Evolutionary conservation across 2,888 invertebrate genomes (phyloP).

Genomic region (Patella caerulea): DNA sequence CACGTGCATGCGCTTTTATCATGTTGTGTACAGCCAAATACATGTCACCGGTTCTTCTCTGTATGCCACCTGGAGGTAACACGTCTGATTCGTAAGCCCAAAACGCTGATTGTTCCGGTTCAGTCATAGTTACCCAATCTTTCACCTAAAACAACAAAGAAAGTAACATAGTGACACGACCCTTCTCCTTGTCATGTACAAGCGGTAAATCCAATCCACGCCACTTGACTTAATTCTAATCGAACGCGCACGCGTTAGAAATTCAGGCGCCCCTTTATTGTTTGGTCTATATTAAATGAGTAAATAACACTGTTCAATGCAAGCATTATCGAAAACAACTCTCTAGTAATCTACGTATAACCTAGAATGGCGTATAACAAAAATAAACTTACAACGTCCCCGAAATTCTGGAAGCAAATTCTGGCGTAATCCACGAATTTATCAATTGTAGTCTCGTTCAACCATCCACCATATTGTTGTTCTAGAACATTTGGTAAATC

Average conservation of each 20-base stretch:
- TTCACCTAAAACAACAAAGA: constrained; percentile 40
- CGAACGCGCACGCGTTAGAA: too few species aligned
- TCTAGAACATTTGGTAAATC: constrained; percentile 70
- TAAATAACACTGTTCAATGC: too few species aligned
- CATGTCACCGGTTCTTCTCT: not conserved
- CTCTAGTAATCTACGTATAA: not conserved
- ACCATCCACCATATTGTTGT: constrained; percentile 70
- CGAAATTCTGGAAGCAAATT: constrained; percentile 68
- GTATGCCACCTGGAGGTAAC: not conserved
- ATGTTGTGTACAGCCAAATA: constrained; percentile 37
- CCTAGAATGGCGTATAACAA: not conserved
- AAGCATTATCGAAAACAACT: too few species aligned
- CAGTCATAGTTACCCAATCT: constrained; percentile 81
- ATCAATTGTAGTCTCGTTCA: constrained; percentile 57
- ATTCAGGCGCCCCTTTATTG: too few species aligned
- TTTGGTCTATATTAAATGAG: too few species aligned
- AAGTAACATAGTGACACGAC: too few species aligned
- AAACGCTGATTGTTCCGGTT: constrained; percentile 74
- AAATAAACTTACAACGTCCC: constrained; percentile 62
- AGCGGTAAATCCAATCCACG: too few species aligned
- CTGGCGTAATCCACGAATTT: constrained; percentile 69
- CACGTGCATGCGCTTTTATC: constrained; percentile 43
- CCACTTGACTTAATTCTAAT: too few species aligned
- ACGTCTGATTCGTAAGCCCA: constrained; percentile 38
- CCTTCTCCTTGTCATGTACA: too few species aligned